Conservation (phyloP, 2,113 vertebrate genomes). For the Electrona antarctica region DNA sequence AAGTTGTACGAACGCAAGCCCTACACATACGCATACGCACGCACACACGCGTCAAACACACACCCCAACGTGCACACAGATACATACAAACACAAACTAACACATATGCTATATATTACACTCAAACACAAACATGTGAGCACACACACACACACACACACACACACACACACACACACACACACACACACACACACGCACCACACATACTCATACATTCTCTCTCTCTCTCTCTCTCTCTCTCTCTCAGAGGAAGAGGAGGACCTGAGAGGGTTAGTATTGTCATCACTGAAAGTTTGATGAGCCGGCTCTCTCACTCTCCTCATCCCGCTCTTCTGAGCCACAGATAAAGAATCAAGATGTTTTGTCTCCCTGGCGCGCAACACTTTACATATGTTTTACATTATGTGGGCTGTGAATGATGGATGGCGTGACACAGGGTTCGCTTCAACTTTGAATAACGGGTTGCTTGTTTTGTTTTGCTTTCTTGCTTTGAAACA, state of each 20-base stretch:
- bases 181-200: slow-evolving; percentile 26
- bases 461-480: slow-evolving; percentile 2
- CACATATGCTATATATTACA: background rate
- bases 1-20: background rate
- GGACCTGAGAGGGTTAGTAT: slow-evolving; percentile 41
- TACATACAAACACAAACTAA: background rate
- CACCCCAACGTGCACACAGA: background rate
- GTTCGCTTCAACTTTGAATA: slow-evolving; percentile 37
- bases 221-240: no score
- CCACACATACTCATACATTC: background rate
- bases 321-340: slow-evolving; percentile 29
- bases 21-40: background rate
- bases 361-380: slow-evolving; percentile 49
- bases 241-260: slow-evolving; percentile 29
- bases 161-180: no score
- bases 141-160: slow-evolving; percentile 20
- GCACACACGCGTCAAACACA: background rate
- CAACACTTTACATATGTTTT: slow-evolving; percentile 26
- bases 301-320: slow-evolving; percentile 42
- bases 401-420: slow-evolving; percentile 34
- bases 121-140: background rate
- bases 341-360: slow-evolving; percentile 13
- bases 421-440: slow-evolving; percentile 56
- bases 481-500: slow-evolving; percentile 54
- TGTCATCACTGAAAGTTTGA: slow-evolving; percentile 71